phyloP scores from a whole-genome alignment of 2,797 vertebrate species.

The Mus minutoides region DNA sequence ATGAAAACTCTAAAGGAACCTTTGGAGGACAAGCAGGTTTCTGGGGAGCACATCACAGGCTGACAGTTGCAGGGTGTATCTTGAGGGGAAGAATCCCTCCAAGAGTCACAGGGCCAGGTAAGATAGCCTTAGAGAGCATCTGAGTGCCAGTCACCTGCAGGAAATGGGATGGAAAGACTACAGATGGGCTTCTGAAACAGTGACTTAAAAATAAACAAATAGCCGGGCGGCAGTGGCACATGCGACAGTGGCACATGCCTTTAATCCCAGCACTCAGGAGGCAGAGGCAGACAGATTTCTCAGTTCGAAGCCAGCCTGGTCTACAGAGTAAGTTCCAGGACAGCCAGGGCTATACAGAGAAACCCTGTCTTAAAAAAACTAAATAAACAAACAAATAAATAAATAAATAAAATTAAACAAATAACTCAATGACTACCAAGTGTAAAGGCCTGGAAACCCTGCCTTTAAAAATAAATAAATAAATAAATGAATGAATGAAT shows the following conservation, averaged over 20 bases:
- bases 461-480: too few species aligned
- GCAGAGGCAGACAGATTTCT: too few species aligned
- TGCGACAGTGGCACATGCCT: too few species aligned
- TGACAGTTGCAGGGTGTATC: neutral
- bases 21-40: neutral
- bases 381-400: too few species aligned
- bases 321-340: too few species aligned
- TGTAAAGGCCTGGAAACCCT: neutral
- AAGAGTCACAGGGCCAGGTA: neutral
- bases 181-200: neutral
- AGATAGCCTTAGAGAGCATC: too few species aligned
- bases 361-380: neutral
- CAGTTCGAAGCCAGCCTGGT: too few species aligned
- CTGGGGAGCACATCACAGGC: neutral
- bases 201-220: neutral
- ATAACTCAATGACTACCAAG: neutral
- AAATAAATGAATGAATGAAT: too few species aligned
- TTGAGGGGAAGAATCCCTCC: accelerated
- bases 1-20: neutral
- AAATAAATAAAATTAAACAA: neutral
- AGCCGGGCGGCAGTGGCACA: too few species aligned
- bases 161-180: neutral
- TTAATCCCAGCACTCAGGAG: too few species aligned
- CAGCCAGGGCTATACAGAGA: neutral
- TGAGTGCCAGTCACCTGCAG: neutral